Base-by-base conservation (phyloP, 2,113 vertebrate species). In the Campylomormyrus numenius region DNA sequence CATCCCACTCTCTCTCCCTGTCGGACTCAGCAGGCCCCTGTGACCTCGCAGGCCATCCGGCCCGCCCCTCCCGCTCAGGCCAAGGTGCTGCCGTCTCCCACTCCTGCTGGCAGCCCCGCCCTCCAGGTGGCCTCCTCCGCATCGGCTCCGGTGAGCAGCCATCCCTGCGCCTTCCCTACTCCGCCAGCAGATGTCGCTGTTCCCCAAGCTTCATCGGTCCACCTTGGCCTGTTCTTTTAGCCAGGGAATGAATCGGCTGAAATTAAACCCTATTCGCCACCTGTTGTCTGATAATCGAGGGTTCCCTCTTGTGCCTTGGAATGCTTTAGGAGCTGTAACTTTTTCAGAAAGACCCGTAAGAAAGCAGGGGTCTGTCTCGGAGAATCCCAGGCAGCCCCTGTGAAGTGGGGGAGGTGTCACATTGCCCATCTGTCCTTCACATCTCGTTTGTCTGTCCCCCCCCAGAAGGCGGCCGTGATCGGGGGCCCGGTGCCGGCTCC, bases 11-110 rank as follows among this genome's bases (percentile, higher is more conserved):
- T 42, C 35, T 88, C 46, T 90, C 91, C 90, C 89, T 93, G 85
- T 93, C 86, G 93, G 85, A 91, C 91, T 88, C 92, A 92, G 89
- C 95, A 95, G 95, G 94, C 94, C 94, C 92, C 95, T 21, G 95
- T 94, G 91, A 94, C 94, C 89, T 91, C 95, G 91, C 95, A 94
- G 92, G 92, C 95, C 91, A 93, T 94, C 93, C 93, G 96, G 90
- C 95, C 95, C 85, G 93, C 94, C 89, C 92, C 95, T 86, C 91
- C 94, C 86, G 93, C 95, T 91, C 95, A 94, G 48, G 94, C 96
- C 93, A 97, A 97, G 94, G 94, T 96, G 93, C 95, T 93, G 52
- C 95, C 93, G 0, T 93, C 95, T 11, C 91, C 95, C 1, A 93
- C 93, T 0, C 91, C 94, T 8, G 92, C 95, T 35, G 91, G 91